Percentiles rank a stretch among this genome's conserved stretches.
Evolutionary conservation across 2,797 vertebrate genomes (phyloP).

Genomic region (Ptychobarbus kaznakovi): DNA sequence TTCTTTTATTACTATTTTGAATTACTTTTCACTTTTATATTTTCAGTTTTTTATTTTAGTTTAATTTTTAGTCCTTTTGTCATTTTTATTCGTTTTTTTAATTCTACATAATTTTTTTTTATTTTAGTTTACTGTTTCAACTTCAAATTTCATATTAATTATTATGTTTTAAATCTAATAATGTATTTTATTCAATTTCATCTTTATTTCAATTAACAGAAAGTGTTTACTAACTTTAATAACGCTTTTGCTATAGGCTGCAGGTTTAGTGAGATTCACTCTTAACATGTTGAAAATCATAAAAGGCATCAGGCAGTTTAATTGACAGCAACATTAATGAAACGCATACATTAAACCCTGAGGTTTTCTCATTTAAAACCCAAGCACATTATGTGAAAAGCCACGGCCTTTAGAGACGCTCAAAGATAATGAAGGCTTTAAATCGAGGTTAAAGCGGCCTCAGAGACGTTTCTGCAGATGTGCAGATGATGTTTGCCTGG

Average conservation of each 20-base stretch:
- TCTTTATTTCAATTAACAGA: too few relatives aligned
- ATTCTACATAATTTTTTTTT: not conserved
- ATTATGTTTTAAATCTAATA: not conserved
- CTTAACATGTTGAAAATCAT: not conserved
- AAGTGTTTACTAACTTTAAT: not conserved
- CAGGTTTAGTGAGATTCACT: not conserved
- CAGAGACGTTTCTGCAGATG: not conserved
- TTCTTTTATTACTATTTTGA: not conserved
- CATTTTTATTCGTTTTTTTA: not conserved
- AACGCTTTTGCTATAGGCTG: not conserved
- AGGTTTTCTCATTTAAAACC: not conserved
- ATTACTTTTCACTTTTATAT: not conserved
- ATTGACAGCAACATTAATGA: not conserved
- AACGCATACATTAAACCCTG: not conserved
- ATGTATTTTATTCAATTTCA: not conserved
- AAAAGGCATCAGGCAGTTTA: not conserved
- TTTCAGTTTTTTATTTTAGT: not conserved
- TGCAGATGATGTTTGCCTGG: not conserved
- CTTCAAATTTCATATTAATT: not conserved
- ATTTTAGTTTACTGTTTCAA: not conserved
- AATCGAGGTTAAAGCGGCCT: conserved; percentile 3
- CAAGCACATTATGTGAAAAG: not conserved
- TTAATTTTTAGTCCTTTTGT: not conserved
- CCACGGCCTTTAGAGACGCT: not conserved
- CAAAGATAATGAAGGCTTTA: conserved; percentile 12